phyloP scores from a whole-genome alignment of 2,797 vertebrate genomes.

The Podarcis lilfordi region DNA sequence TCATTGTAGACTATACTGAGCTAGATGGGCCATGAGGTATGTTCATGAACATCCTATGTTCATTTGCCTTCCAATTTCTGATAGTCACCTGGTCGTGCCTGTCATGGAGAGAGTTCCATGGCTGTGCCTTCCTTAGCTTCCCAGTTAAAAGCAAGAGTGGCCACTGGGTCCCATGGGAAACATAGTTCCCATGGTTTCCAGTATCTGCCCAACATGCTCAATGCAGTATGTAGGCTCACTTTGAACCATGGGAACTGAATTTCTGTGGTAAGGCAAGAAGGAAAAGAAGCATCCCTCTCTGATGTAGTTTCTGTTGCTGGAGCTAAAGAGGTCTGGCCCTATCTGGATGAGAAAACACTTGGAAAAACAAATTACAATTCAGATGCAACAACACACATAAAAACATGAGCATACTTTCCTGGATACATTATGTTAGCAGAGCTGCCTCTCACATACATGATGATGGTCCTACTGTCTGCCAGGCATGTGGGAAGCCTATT shows the following conservation, averaged over 20 bases:
- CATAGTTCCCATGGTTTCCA: not conserved
- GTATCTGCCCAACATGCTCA: not conserved
- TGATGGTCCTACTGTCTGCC: not conserved
- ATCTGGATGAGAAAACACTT: not conserved
- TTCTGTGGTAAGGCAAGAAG: not conserved
- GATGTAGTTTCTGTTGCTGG: not conserved
- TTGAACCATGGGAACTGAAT: not conserved
- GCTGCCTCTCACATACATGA: not conserved
- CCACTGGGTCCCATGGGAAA: not conserved
- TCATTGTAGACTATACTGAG: too few relatives aligned
- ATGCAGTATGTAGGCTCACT: not conserved
- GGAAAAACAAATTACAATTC: not conserved
- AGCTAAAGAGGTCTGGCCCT: not conserved
- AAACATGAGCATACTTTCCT: not conserved
- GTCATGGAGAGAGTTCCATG: too few relatives aligned
- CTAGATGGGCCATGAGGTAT: too few relatives aligned
- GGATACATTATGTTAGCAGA: not conserved
- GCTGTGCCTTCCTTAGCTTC: too few relatives aligned
- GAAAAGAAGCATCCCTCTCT: not conserved
- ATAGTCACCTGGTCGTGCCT: too few relatives aligned
- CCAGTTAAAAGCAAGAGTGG: too few relatives aligned
- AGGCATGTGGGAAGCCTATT: not conserved
- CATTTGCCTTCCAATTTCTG: too few relatives aligned
- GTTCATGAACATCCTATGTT: too few relatives aligned
- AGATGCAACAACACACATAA: not conserved